Evolutionary conservation across 2,888 invertebrate genomes (phyloP).

Genomic region (Platycheirus rosarum): DNA sequence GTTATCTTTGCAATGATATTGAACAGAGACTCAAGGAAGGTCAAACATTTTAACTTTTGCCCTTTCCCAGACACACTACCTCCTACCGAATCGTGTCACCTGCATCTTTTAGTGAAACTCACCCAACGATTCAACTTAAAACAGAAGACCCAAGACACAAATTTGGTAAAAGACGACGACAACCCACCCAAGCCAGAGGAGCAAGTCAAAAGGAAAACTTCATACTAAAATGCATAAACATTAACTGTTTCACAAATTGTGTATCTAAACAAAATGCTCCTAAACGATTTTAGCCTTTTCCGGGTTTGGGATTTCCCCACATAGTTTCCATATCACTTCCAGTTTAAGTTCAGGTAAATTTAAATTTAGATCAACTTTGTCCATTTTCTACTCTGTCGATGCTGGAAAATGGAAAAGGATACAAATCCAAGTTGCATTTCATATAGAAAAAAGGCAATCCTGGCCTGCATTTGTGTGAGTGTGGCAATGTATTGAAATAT

Average conservation of each 20-base stretch:
- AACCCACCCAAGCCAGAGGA: slow-evolving; percentile 24
- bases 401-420: slow-evolving; percentile 35
- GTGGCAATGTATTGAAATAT: slow-evolving; percentile 56
- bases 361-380: slow-evolving; percentile 56
- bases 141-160: slow-evolving; percentile 35
- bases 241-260: slow-evolving; percentile 62
- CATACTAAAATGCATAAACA: slow-evolving; percentile 54
- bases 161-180: slow-evolving; percentile 41
- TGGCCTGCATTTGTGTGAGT: background rate
- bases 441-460: background rate
- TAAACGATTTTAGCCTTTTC: slow-evolving; percentile 56
- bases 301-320: slow-evolving; percentile 41
- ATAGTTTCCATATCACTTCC: slow-evolving; percentile 71
- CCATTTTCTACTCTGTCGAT: slow-evolving; percentile 1
- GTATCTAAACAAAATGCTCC: slow-evolving; percentile 57
- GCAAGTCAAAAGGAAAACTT: slow-evolving; percentile 64
- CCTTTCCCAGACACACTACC: slow-evolving; percentile 8
- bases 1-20: slow-evolving; percentile 20
- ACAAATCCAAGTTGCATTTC: slow-evolving; percentile 3
- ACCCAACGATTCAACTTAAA: slow-evolving; percentile 30
- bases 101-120: slow-evolving; percentile 22
- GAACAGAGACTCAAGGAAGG: slow-evolving; percentile 34
- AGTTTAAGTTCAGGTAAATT: slow-evolving; percentile 67
- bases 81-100: slow-evolving; percentile 19
- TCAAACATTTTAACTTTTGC: slow-evolving; percentile 53